Percentiles rank a stretch among this genome's conserved stretches.
These are phyloP conservation scores for Vanacampus margaritifer DNA, from an alignment of 2,113 vertebrate genomes.

Conservation along the genomic window DNA sequence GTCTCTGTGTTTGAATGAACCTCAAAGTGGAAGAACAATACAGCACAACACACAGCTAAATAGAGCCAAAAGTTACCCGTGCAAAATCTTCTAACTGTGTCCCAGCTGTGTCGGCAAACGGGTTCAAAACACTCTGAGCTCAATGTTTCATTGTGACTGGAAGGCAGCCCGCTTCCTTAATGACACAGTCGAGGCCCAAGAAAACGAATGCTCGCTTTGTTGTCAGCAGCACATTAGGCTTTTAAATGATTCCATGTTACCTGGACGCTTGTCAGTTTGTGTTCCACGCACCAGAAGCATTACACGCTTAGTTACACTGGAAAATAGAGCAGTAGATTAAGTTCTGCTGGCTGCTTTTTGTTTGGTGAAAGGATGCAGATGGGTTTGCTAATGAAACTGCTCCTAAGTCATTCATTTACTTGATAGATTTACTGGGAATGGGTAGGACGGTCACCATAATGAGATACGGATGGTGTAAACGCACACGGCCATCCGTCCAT, in stretches of 20 bases:
- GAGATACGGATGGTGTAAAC: background rate
- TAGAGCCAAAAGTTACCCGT: background rate
- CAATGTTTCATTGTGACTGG: background rate
- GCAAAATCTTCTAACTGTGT: background rate
- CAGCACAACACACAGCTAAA: background rate
- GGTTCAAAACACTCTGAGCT: background rate
- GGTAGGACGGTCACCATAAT: background rate
- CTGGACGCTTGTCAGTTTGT: background rate
- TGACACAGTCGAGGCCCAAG: background rate
- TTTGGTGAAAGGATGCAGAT: background rate
- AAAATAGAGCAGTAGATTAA: background rate
- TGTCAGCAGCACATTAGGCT: background rate
- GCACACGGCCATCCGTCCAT: background rate
- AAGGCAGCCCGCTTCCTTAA: background rate
- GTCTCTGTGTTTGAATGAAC: background rate
- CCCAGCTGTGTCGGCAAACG: background rate
- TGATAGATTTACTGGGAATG: background rate
- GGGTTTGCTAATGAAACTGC: background rate
- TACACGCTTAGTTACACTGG: background rate
- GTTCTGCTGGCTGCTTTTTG: background rate
- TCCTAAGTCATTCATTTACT: background rate
- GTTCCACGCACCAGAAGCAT: background rate
- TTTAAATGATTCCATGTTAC: slow-evolving; percentile 2
- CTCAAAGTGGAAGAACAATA: background rate
- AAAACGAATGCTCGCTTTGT: background rate